These are phyloP conservation scores for Sternotherus odoratus DNA, from an alignment of 2,797 vertebrate genomes.

Conservation along the genomic window DNA sequence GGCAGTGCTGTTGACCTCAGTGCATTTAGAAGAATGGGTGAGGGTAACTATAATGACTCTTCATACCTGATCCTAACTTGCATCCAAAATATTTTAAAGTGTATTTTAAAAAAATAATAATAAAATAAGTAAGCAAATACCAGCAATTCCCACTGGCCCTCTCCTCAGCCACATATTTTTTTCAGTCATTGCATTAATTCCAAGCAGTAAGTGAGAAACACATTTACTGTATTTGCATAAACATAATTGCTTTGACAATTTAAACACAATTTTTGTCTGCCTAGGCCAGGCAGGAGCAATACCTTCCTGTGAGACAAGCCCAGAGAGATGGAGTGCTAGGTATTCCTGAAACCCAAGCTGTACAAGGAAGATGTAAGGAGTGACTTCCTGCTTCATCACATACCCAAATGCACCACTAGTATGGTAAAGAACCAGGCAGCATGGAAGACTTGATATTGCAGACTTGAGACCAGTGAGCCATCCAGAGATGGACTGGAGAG, in stretches of 20 bases:
- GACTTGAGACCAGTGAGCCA: too few relatives aligned
- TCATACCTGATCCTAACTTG: rapidly evolving
- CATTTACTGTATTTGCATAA: background rate
- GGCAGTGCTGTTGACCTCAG: background rate
- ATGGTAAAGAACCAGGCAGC: background rate
- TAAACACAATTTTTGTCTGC: background rate
- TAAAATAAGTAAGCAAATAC: background rate
- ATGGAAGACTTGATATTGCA: too few relatives aligned
- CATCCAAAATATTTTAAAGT: background rate
- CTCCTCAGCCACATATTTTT: background rate
- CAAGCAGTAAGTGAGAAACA: background rate
- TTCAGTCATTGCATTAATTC: background rate
- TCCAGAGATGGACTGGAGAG: too few relatives aligned
- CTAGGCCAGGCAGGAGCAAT: background rate
- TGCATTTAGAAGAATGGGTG: background rate
- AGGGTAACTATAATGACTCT: background rate
- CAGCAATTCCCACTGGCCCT: background rate
- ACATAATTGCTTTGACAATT: conserved; percentile 8
- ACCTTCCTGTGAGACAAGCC: background rate
- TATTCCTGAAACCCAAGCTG: background rate
- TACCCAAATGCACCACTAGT: background rate
- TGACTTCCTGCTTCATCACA: background rate
- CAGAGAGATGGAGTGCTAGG: background rate
- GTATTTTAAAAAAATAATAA: background rate
- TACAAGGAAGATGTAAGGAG: background rate